Percentiles rank a stretch among this genome's conserved stretches.
phyloP scores from a whole-genome alignment of 2,113 vertebrate genomes.

The Sinocyclocheilus maitianheensis region DNA sequence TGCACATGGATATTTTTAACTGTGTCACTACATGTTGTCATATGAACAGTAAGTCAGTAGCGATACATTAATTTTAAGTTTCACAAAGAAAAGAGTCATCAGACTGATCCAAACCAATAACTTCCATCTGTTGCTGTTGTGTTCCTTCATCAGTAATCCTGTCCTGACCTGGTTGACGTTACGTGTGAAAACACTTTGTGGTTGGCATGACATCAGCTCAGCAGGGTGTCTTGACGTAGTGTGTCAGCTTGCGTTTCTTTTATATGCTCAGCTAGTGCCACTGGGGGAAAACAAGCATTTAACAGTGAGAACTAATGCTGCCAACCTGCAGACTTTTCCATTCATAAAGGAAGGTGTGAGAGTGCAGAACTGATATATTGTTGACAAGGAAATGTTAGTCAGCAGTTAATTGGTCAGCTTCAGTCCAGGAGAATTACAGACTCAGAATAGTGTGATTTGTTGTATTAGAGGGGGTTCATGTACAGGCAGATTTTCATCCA shows the following conservation, averaged over 20 bases:
- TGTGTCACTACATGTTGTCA: too few species aligned
- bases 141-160: neutral
- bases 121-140: neutral
- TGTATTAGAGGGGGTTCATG: neutral
- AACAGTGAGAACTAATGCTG: constrained; percentile 4
- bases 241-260: neutral
- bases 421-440: neutral
- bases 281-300: neutral
- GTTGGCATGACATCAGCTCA: neutral
- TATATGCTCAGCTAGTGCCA: neutral
- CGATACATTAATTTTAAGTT: neutral
- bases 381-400: neutral
- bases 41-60: too few species aligned
- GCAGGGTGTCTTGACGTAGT: neutral
- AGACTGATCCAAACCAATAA: neutral
- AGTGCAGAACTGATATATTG: constrained; percentile 21
- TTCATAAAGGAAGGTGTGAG: constrained; percentile 28
- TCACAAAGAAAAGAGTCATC: neutral
- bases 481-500: neutral
- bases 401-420: neutral
- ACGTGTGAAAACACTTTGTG: neutral
- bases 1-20: too few species aligned
- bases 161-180: neutral
- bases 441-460: neutral
- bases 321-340: constrained; percentile 6